Evolutionary conservation across 2,113 vertebrate genomes (phyloP).

Genomic region (Myrmecobius fasciatus): DNA sequence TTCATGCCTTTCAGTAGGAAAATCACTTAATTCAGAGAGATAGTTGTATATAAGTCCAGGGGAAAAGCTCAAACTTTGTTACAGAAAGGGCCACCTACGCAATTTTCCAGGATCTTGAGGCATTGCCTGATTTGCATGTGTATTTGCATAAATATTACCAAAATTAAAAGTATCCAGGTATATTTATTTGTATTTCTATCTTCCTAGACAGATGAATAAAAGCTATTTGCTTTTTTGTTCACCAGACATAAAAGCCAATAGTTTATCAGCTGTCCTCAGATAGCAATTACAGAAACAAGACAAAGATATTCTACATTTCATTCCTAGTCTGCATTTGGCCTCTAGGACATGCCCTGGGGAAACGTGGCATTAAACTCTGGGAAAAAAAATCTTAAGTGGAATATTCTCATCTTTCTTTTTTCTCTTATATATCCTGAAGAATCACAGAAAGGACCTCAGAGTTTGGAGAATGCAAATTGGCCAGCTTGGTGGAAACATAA

Average conservation of each 20-base stretch:
- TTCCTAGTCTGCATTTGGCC: conserved; percentile 10
- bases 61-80: conserved; percentile 7
- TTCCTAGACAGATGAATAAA: conserved; percentile 56
- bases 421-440: conserved; percentile 12
- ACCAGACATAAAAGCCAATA: conserved; percentile 32
- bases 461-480: not conserved
- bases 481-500: not conserved
- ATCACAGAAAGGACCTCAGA: not conserved
- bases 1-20: conserved; percentile 53
- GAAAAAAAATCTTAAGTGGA: conserved; percentile 45
- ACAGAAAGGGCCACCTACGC: not conserved
- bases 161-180: conserved; percentile 47
- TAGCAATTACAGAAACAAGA: not conserved
- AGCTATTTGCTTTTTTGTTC: conserved; percentile 18
- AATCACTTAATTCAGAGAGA: conserved; percentile 63
- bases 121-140: conserved; percentile 40
- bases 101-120: conserved; percentile 47
- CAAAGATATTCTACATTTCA: conserved; percentile 1
- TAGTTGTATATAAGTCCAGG: conserved; percentile 36
- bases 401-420: conserved; percentile 25
- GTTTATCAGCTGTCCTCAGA: conserved; percentile 6
- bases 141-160: conserved; percentile 53
- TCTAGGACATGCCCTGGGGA: conserved; percentile 20
- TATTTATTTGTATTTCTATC: conserved; percentile 39
- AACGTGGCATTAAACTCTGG: not conserved